phyloP scores from a whole-genome alignment of 2,888 invertebrate species.

The Tachina fera region DNA sequence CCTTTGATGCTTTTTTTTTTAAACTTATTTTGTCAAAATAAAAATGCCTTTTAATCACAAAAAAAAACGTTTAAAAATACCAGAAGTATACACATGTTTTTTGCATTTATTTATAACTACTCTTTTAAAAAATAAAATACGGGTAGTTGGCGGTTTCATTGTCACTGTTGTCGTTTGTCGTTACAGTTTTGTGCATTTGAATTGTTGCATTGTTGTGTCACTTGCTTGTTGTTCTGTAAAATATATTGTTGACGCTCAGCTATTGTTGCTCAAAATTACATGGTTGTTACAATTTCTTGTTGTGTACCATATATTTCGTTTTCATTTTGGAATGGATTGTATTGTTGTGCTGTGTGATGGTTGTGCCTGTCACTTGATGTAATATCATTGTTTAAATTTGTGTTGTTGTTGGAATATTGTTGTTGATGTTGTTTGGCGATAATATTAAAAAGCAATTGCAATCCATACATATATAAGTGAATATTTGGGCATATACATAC shows the following conservation, averaged over 20 bases:
- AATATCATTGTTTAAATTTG: constrained; percentile 47
- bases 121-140: background rate
- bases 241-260: constrained; percentile 15
- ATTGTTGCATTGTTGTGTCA: constrained; percentile 53
- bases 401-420: constrained; percentile 55
- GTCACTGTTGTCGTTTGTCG: constrained; percentile 59
- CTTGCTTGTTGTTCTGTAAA: constrained; percentile 26
- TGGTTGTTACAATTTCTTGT: constrained; percentile 52
- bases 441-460: background rate
- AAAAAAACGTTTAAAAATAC: background rate
- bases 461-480: no score
- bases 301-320: constrained; percentile 60
- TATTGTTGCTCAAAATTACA: constrained; percentile 43
- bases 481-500: no score
- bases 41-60: constrained; percentile 18
- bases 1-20: background rate
- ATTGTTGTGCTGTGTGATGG: background rate
- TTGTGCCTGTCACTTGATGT: constrained; percentile 37
- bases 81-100: no score
- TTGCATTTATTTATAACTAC: no score
- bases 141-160: constrained; percentile 63
- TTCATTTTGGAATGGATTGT: background rate
- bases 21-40: constrained; percentile 22
- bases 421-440: constrained; percentile 42
- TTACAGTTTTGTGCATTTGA: constrained; percentile 49